phyloP scores from a whole-genome alignment of 2,888 invertebrate genomes.

The Ecdyonurus torrentis region DNA sequence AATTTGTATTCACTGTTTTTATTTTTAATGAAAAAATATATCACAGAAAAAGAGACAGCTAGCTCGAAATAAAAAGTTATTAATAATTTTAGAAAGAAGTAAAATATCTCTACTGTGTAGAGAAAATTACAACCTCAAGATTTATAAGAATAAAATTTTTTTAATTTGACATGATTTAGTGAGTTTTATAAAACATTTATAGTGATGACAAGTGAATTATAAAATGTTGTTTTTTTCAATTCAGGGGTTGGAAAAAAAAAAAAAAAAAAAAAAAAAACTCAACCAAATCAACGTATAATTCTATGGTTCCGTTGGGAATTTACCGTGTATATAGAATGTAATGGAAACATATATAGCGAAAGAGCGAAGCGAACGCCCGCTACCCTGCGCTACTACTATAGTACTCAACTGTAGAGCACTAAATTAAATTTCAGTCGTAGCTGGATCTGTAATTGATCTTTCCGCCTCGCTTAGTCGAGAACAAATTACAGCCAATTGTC shows the following conservation, averaged over 20 bases:
- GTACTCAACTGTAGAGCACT: background rate
- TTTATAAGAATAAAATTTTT: background rate
- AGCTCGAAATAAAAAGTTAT: no score
- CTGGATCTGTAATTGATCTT: slow-evolving; percentile 2
- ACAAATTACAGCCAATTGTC: slow-evolving; percentile 4
- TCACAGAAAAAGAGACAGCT: no score
- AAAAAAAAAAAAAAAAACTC: no score
- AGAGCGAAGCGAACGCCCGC: background rate
- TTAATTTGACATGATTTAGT: background rate
- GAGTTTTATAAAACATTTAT: background rate
- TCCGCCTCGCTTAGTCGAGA: slow-evolving; percentile 1
- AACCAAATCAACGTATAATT: background rate
- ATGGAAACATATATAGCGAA: background rate
- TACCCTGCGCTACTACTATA: background rate
- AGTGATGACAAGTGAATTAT: background rate
- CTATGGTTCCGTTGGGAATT: background rate
- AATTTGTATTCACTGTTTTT: no score
- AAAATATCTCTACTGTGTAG: no score
- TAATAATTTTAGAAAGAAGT: no score
- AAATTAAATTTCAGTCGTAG: slow-evolving; percentile 1
- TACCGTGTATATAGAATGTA: background rate
- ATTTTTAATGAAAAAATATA: no score
- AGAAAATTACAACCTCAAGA: background rate
- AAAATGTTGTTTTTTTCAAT: background rate
- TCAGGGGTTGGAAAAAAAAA: no score